A percentile compares a stretch with the other conserved stretches of the same genome.
These are phyloP conservation scores for Micromys minutus DNA, from an alignment of 2,113 vertebrate species.

Conservation along the genomic window DNA sequence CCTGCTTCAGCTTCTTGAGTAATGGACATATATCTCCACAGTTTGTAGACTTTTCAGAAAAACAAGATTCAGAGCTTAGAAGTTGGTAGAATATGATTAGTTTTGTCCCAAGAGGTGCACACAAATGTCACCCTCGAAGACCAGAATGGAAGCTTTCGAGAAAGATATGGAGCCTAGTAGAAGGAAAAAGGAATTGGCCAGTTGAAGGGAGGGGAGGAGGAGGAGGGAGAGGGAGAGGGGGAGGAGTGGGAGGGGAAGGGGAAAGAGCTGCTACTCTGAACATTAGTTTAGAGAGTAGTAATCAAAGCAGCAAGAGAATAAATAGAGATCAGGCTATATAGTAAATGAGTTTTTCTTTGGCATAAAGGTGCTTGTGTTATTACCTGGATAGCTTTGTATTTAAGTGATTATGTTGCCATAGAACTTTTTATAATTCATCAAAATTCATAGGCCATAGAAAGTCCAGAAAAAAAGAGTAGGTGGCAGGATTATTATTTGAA, in stretches of 20 bases:
- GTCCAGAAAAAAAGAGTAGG: slow-evolving; percentile 50
- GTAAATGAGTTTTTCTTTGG: slow-evolving; percentile 40
- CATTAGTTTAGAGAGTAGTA: slow-evolving; percentile 24
- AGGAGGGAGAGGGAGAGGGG: neutral
- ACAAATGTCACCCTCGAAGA: neutral
- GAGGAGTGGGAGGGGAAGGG: neutral
- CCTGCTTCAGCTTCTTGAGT: neutral
- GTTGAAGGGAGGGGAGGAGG: neutral
- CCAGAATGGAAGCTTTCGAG: neutral
- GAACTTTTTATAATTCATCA: slow-evolving; percentile 75
- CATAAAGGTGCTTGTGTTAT: slow-evolving; percentile 47
- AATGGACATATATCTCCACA: neutral
- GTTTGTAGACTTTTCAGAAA: neutral
- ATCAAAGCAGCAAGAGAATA: slow-evolving; percentile 37
- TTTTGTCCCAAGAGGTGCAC: neutral
- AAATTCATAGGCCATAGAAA: slow-evolving; percentile 64
- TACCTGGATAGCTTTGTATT: slow-evolving; percentile 62
- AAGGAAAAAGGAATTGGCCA: neutral
- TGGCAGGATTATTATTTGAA: slow-evolving; percentile 70
- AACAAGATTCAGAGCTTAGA: neutral
- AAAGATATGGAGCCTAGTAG: neutral
- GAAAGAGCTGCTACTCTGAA: neutral
- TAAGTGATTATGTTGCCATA: slow-evolving; percentile 51
- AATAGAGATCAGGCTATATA: slow-evolving; percentile 30
- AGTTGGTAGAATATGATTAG: neutral